Base-by-base conservation (phyloP, 2,113 vertebrate genomes). In the Falco punctatus region DNA sequence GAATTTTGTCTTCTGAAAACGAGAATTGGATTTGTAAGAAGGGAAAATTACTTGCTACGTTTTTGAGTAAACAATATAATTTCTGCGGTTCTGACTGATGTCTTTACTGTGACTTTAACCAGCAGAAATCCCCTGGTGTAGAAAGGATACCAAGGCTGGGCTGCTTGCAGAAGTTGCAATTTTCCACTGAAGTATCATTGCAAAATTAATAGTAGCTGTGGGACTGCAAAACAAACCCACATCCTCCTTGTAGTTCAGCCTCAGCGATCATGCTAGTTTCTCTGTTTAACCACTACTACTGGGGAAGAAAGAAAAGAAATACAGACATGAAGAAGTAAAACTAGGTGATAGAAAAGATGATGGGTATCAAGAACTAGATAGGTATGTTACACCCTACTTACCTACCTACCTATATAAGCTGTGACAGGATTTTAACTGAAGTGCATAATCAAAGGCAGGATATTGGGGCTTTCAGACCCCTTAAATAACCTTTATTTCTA, bases 231-330 rank as follows among this genome's bases (percentile, higher is more conserved):
- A 30, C 20, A 33, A 93, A 65, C 78, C 95, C 95, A 95, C 96
- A 94, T 96, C 94, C 92, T 96, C 88, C 77, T 69, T 33, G 38
- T 4, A 74, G 75, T 71, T 48, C 24, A 57, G 3, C 71, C 77
- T 71, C 85, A 71, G 80, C 1, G 1, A 20, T 8, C 0, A 0
- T 48, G 48, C 11, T 77, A 7, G 0, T 15, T 67, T 51, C 82
- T 78, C 61, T 81, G 75, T 28, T 65, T 65, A 71, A 77, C 42
- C 46, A 11, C 48, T 35, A 15, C 55, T 2, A 4, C 59, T 21
- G 22, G 38, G 18, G n/a, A n/a, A 33, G 38, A 54, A 65, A 44
- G 38, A 30, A 28, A 33, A 33, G 73, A 81, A 79, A 85, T 4
- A 23, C 23, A 73, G 59, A 11, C 4, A 32, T 28, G 27, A 64